Evolutionary conservation across 2,797 vertebrate species (phyloP).

Genomic region (Varecia variegata): DNA sequence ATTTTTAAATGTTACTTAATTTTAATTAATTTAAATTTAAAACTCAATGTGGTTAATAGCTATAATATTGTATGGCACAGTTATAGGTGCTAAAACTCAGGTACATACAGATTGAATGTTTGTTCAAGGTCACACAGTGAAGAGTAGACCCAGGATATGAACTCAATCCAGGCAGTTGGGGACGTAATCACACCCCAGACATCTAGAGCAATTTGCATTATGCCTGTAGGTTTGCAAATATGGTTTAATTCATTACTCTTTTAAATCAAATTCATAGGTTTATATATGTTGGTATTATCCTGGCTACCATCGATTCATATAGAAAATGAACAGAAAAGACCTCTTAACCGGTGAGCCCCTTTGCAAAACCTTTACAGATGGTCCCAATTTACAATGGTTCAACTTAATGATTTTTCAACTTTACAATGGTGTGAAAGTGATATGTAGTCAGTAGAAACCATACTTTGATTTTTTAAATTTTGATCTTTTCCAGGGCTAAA

Average conservation of each 20-base stretch:
- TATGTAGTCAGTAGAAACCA: neutral
- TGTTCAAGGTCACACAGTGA: neutral
- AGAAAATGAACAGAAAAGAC: neutral
- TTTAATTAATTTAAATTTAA: neutral
- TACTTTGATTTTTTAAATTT: neutral
- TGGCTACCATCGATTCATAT: neutral
- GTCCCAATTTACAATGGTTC: neutral
- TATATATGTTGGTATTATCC: neutral
- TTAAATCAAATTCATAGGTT: conserved; percentile 10
- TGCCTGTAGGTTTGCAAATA: neutral
- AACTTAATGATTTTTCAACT: neutral
- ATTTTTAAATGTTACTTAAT: neutral
- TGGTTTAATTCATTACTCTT: neutral
- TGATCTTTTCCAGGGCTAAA: neutral
- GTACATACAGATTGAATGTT: neutral
- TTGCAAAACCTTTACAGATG: neutral
- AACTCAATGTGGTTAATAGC: neutral
- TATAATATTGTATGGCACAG: neutral
- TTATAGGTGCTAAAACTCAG: neutral
- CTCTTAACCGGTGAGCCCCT: neutral
- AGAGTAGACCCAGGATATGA: neutral
- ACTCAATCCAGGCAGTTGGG: neutral
- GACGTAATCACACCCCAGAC: neutral
- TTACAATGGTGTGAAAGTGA: neutral
- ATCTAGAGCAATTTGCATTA: neutral